Percentiles rank a stretch among this genome's conserved stretches.
These are phyloP conservation scores for Diplolepis rosae DNA, from an alignment of 2,888 invertebrate genomes.

Conservation along the genomic window DNA sequence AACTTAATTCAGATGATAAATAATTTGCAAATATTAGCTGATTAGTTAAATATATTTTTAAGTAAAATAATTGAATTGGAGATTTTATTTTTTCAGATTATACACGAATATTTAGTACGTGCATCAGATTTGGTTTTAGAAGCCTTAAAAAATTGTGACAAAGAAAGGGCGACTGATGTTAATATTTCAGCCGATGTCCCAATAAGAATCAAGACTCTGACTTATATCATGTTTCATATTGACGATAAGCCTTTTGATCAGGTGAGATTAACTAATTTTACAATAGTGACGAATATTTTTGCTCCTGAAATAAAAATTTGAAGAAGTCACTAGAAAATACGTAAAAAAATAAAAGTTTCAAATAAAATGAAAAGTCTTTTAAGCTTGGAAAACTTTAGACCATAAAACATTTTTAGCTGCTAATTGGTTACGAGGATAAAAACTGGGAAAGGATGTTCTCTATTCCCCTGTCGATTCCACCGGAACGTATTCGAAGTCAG, in stretches of 20 bases:
- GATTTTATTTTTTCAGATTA: slow-evolving; percentile 75
- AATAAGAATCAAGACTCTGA: slow-evolving; percentile 73
- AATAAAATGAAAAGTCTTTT: too few species aligned
- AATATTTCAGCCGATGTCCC: slow-evolving; percentile 41
- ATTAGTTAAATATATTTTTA: background rate
- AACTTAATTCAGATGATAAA: background rate
- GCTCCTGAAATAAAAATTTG: too few species aligned
- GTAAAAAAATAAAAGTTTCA: too few species aligned
- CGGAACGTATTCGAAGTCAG: slow-evolving; percentile 74
- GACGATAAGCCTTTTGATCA: slow-evolving; percentile 81
- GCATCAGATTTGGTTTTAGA: slow-evolving; percentile 82
- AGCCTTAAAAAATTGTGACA: slow-evolving; percentile 68
- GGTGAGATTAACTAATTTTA: too few species aligned
- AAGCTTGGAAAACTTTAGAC: background rate
- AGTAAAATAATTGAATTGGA: background rate
- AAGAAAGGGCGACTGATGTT: slow-evolving; percentile 54
- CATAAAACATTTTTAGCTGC: slow-evolving; percentile 71
- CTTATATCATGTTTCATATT: slow-evolving; percentile 88
- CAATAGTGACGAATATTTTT: too few species aligned
- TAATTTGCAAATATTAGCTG: background rate
- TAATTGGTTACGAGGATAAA: slow-evolving; percentile 74
- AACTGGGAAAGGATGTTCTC: slow-evolving; percentile 75
- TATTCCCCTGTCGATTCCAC: slow-evolving; percentile 74
- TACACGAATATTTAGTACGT: slow-evolving; percentile 82
- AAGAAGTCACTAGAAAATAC: too few species aligned